phyloP scores from a whole-genome alignment of 2,113 vertebrate species.

The Eolophus roseicapilla region DNA sequence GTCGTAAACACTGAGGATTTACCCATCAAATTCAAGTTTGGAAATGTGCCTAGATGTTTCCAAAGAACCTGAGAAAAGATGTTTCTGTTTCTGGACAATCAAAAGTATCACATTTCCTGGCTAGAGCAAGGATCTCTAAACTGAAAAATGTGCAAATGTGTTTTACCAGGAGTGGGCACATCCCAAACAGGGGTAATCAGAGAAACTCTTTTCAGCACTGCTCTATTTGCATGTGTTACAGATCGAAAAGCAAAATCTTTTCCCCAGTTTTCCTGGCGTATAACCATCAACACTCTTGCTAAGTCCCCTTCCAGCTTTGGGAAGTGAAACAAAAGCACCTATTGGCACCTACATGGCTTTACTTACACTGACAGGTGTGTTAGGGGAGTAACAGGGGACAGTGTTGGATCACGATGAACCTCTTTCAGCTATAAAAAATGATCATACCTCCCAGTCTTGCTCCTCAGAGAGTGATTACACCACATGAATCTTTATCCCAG shows the following conservation, averaged over 20 bases:
- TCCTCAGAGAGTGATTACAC: not conserved
- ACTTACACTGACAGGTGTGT: not conserved
- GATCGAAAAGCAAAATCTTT: not conserved
- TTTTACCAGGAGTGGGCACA: not conserved
- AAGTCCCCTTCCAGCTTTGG: not conserved
- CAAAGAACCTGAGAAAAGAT: slow-evolving; percentile 15
- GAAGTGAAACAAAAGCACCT: not conserved
- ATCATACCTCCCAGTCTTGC: not conserved
- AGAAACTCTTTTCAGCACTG: slow-evolving; percentile 1
- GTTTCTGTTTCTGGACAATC: slow-evolving; percentile 44
- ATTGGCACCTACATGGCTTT: not conserved
- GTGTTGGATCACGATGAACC: not conserved
- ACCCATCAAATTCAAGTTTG: not conserved
- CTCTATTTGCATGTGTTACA: not conserved
- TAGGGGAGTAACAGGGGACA: not conserved
- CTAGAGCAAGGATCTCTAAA: not conserved
- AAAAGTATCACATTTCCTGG: slow-evolving; percentile 19
- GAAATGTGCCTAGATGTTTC: slow-evolving; percentile 25
- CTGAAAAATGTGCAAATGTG: slow-evolving; percentile 6
- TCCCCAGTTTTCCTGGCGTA: not conserved
- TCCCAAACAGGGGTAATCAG: not conserved
- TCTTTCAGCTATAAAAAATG: not conserved
- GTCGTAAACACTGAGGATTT: not conserved
- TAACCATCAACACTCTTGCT: not conserved
- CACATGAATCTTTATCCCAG: not conserved